Evolutionary conservation across 1,140 invertebrate genomes (phyloP), one percentile per base, ranked within the genome.

Genomic region (Saccostrea echinata): DNA sequence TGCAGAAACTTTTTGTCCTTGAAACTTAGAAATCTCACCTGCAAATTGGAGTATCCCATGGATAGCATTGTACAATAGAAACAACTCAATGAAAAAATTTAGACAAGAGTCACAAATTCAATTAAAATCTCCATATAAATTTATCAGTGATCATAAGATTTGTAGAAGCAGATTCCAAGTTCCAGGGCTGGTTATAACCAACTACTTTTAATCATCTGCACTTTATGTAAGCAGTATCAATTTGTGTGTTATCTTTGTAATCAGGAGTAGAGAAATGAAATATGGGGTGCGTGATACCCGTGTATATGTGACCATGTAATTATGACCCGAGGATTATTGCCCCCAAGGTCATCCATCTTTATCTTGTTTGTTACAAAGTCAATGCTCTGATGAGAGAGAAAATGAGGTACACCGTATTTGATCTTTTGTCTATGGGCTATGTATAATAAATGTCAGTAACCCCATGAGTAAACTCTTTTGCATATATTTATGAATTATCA

Each of bases 51-150:
- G 13, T 76, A 76, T 76, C 68, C 68, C 68, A 76, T 76, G 1
- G 57, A 24, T 64, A n/a, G 21, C 68, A 76, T 76, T 27, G 16
- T 76, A 27, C 6, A 76, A 30, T 76, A 16, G 11, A 76, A 9
- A 76, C 68, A 76, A 76, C 24, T 76, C 12, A 76, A 76, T 30
- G 9, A 76, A 76, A 68, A 76, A 76, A 24, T 12, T 35, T 76
- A 33, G 3, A 76, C 27, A 30, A 33, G 6, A 16, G 16, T 13
- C 11, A 76, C 27, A 76, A 30, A 9, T 30, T 76, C 27, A 30
- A 64, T 64, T 24, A 43, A 43, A 43, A 8, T 61, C n/a, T 61
- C 55, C 55, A 61, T 61, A n/a, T 61, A 18, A 61, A 21, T n/a
- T 61, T 8, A 43, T 43, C 9, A 43, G 1, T 43, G 43, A 43